Percentiles rank a stretch among this genome's conserved stretches.
Conservation (phyloP, 2,797 vertebrate species). For the Lutjanus campechanus region DNA sequence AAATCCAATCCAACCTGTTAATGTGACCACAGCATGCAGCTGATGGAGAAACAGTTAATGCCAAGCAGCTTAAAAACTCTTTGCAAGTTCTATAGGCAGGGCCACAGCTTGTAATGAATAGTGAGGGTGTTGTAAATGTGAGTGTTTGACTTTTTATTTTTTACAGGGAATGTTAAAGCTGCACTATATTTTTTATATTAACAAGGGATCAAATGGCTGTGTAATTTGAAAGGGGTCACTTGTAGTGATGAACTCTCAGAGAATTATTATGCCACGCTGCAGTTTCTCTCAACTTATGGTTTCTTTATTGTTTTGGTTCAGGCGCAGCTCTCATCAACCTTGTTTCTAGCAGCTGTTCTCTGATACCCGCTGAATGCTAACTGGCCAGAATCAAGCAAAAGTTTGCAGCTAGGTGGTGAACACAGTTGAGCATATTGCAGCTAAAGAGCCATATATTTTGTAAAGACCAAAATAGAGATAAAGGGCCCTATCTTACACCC, state of each 20-base stretch:
- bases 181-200: neutral
- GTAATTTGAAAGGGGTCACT: neutral
- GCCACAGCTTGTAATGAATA: neutral
- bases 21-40: neutral
- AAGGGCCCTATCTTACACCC: no score
- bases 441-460: no score
- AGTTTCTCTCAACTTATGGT: no score
- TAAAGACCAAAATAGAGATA: no score
- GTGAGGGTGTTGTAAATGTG: neutral
- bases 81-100: conserved; percentile 1
- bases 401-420: no score
- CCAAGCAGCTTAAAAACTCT: conserved; percentile 5
- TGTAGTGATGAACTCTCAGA: no score
- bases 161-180: neutral
- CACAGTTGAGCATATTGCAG: no score
- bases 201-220: neutral
- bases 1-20: conserved; percentile 4
- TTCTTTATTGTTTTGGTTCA: no score
- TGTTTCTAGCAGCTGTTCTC: neutral
- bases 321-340: neutral
- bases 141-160: neutral
- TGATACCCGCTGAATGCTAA: neutral
- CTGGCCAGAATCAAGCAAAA: no score
- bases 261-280: no score
- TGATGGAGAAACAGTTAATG: neutral